Conservation (phyloP, 1,140 invertebrate genomes). For the Aphelenchoides avenae region DNA sequence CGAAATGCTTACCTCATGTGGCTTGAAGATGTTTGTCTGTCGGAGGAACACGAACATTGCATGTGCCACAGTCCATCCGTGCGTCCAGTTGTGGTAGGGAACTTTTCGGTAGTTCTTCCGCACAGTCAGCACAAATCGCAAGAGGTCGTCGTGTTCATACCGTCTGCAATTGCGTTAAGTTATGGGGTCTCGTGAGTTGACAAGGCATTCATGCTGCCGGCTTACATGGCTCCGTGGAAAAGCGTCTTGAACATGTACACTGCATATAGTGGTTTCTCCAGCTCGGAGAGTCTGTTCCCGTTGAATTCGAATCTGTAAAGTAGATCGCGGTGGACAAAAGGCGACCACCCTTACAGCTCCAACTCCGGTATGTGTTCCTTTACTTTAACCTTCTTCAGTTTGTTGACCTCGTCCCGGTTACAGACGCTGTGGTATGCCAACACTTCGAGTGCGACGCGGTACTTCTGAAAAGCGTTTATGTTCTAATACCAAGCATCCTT, state of each 20-base stretch:
- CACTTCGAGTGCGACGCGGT: slow-evolving; percentile 74
- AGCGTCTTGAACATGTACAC: slow-evolving; percentile 76
- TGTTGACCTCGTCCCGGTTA: slow-evolving; percentile 68
- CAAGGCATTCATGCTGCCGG: slow-evolving; percentile 5
- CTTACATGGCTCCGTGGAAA: slow-evolving; percentile 66
- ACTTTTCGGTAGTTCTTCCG: slow-evolving; percentile 77
- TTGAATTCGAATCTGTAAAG: slow-evolving; percentile 70
- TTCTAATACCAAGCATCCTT: too few species aligned
- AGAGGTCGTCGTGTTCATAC: slow-evolving; percentile 65
- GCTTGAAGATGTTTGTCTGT: slow-evolving; percentile 62
- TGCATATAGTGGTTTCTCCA: slow-evolving; percentile 69
- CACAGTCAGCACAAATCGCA: slow-evolving; percentile 74
- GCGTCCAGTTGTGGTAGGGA: slow-evolving; percentile 75
- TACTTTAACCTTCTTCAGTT: slow-evolving; percentile 60
- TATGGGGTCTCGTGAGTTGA: too few species aligned
- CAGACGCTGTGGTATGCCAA: slow-evolving; percentile 77
- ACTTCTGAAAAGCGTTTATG: too few species aligned
- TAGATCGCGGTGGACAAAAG: slow-evolving; percentile 1
- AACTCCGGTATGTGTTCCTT: slow-evolving; percentile 58
- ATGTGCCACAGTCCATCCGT: slow-evolving; percentile 78
- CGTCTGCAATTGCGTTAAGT: too few species aligned
- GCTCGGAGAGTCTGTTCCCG: slow-evolving; percentile 68
- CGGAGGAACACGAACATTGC: slow-evolving; percentile 75
- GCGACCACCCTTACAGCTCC: slow-evolving; percentile 60
- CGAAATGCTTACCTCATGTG: slow-evolving; percentile 26